Evolutionary conservation across 2,113 vertebrate genomes (phyloP).

Genomic region (Rhea pennata): DNA sequence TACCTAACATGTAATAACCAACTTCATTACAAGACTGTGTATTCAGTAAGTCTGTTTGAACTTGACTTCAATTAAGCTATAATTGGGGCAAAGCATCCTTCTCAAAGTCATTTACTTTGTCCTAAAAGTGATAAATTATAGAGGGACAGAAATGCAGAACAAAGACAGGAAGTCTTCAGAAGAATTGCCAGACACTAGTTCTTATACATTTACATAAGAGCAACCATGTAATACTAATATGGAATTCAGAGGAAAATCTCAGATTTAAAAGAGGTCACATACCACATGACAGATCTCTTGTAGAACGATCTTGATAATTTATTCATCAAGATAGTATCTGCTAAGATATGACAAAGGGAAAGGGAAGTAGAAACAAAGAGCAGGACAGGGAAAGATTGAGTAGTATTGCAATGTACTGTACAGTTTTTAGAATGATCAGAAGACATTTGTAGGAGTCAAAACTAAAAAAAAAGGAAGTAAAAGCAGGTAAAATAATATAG

Average conservation of each 20-base stretch:
- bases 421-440: not conserved
- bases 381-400: not conserved
- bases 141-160: constrained; percentile 10
- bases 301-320: constrained; percentile 73
- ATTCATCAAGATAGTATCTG: constrained; percentile 69
- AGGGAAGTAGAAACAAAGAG: constrained; percentile 20
- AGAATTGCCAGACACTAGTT: constrained; percentile 5
- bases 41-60: not conserved
- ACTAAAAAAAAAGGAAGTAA: not conserved
- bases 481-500: not conserved
- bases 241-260: constrained; percentile 59
- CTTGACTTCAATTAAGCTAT: not conserved
- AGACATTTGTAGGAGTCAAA: not conserved
- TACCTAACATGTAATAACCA: not conserved
- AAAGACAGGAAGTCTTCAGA: constrained; percentile 15
- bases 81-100: not conserved
- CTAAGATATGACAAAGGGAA: not conserved
- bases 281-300: constrained; percentile 61
- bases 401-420: not conserved
- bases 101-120: not conserved
- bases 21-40: not conserved
- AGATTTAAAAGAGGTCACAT: constrained; percentile 60
- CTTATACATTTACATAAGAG: constrained; percentile 32
- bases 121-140: constrained; percentile 36
- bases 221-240: not conserved